These are phyloP conservation scores for Apis laboriosa DNA, from an alignment of 1,140 invertebrate genomes.

Conservation along the genomic window DNA sequence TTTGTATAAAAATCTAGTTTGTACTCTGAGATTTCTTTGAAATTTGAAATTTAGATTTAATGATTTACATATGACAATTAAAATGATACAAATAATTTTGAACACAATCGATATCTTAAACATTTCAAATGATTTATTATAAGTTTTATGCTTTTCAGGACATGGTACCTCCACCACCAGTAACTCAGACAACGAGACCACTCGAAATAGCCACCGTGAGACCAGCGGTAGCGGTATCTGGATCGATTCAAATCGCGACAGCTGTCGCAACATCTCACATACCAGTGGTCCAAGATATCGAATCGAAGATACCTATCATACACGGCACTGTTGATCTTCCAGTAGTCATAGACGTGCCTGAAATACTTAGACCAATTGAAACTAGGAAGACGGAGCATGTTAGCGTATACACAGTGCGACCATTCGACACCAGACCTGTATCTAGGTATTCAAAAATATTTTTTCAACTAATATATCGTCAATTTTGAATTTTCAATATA, in stretches of 20 bases:
- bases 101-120: neutral
- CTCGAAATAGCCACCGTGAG: constrained; percentile 71
- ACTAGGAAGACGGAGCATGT: constrained; percentile 71
- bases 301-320: constrained; percentile 79
- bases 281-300: constrained; percentile 76
- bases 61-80: no score
- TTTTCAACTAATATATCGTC: constrained; percentile 2
- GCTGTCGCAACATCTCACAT: constrained; percentile 77
- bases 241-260: constrained; percentile 79
- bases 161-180: constrained; percentile 74
- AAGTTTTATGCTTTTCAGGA: constrained; percentile 61
- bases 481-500: no score
- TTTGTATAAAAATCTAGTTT: no score
- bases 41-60: no score
- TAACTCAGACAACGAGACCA: constrained; percentile 67
- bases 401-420: constrained; percentile 76
- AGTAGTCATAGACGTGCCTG: constrained; percentile 74
- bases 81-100: no score
- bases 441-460: constrained; percentile 68
- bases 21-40: no score
- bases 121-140: neutral
- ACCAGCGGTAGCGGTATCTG: constrained; percentile 74
- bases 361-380: constrained; percentile 67
- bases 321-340: constrained; percentile 79
- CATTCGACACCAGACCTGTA: constrained; percentile 74